Evolutionary conservation across 2,888 invertebrate species (phyloP).

Genomic region (Dione juno): DNA sequence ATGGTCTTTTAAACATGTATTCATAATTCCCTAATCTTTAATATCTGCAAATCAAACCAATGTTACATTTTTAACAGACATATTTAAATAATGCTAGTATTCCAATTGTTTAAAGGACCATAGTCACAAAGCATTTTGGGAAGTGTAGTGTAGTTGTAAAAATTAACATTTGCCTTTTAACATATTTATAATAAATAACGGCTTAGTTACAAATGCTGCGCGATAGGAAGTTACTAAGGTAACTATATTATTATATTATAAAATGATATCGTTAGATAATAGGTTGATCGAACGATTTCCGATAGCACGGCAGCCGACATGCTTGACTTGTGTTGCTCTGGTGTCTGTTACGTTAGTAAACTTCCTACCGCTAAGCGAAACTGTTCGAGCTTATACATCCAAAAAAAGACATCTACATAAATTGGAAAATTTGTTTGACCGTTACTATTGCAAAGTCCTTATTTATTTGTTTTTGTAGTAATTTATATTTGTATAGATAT

Average conservation of each 20-base stretch:
- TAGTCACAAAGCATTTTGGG: slow-evolving; percentile 13
- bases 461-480: background rate
- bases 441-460: slow-evolving; percentile 16
- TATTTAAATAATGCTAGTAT: slow-evolving; percentile 20
- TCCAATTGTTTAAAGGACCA: slow-evolving; percentile 21
- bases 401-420: slow-evolving; percentile 11
- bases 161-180: slow-evolving; percentile 6
- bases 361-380: slow-evolving; percentile 39
- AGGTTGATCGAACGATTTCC: slow-evolving; percentile 42
- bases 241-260: slow-evolving; percentile 21
- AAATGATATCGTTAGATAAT: slow-evolving; percentile 42
- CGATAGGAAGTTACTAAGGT: slow-evolving; percentile 38
- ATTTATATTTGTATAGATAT: background rate
- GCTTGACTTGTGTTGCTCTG: slow-evolving; percentile 43
- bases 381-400: slow-evolving; percentile 21
- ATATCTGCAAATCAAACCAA: slow-evolving; percentile 9
- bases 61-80: background rate
- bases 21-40: slow-evolving; percentile 13
- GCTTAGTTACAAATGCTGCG: background rate
- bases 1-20: slow-evolving; percentile 18
- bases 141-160: background rate
- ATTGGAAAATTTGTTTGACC: background rate
- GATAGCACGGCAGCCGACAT: slow-evolving; percentile 34
- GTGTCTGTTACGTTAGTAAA: slow-evolving; percentile 39
- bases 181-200: slow-evolving; percentile 1